Conservation (phyloP, 2,797 vertebrate genomes). For the Limnodromus scolopaceus region DNA sequence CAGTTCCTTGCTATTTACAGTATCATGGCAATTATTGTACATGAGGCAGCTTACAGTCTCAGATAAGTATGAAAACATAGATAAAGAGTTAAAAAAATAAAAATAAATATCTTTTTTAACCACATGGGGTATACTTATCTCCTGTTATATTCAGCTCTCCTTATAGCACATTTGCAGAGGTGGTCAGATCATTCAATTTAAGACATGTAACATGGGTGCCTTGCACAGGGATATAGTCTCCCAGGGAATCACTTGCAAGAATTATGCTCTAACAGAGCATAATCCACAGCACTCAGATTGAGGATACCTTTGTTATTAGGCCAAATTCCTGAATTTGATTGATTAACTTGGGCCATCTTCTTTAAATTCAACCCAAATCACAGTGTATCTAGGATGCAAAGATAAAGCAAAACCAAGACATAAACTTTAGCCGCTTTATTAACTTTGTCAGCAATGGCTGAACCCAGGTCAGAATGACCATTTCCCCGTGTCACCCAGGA, state of each 20-base stretch:
- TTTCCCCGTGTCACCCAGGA: not conserved
- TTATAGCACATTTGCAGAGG: not conserved
- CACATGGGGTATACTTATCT: not conserved
- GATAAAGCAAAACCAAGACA: not conserved
- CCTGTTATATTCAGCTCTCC: not conserved
- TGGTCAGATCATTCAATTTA: not conserved
- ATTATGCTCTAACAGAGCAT: not conserved
- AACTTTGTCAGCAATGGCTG: not conserved
- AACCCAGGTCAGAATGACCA: not conserved
- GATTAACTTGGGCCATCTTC: not conserved
- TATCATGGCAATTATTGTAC: not conserved
- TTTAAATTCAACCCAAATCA: not conserved
- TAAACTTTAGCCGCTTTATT: not conserved
- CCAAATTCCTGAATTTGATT: not conserved
- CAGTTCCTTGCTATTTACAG: not conserved
- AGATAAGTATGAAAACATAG: not conserved
- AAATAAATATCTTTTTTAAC: not conserved
- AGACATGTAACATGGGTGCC: accelerated
- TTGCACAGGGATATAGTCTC: not conserved
- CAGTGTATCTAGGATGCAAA: not conserved
- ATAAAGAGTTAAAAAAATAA: not conserved
- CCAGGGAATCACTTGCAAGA: not conserved
- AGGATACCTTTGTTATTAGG: not conserved
- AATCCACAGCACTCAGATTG: not conserved
- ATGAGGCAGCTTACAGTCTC: not conserved